Evolutionary conservation across 1,140 invertebrate genomes (phyloP), one percentile per base, ranked within the genome.

Genomic region (Plutomurus gul): DNA sequence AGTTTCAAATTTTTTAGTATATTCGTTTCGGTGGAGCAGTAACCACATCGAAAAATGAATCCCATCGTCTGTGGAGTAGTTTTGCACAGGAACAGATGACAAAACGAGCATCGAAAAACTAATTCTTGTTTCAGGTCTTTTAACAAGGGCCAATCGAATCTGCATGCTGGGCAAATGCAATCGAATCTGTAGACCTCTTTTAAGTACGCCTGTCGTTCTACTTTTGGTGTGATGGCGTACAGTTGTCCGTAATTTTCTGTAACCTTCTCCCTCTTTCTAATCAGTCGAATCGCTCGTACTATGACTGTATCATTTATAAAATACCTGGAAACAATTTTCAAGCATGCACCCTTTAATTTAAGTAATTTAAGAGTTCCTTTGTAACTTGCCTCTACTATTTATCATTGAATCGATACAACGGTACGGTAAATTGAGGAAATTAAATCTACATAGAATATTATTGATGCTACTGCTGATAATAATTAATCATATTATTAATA

Each of bases 231-330:
- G 30, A 91, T 89, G 1, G 93, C 94, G 86, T 94, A 97, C 74
- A 95, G 91, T 2, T 93, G 94, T 0, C 95, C 95, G 86, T 98
- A 98, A 86, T 97, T 97, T 86, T 98, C 96, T 27, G 91, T 91
- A 18, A 98, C 91, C 84, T 94, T 91, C 81, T 93, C 90, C 0
- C 93, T 94, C 77, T 89, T 88, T 80, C 89, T 89, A 71, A 95
- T 92, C 20, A 91, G 92, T 75, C 92, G 91, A 11, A 96, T 91
- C 1, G 94, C 91, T 81, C 92, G 89, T 0, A 94, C 91, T 25
- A 96, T 88, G 76, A 96, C 93, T 33, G 90, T 90, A 25, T 91
- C 92, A 22, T 93, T 93, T 37, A 92, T 88, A 84, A 94, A 96
- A 84, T 96, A 96, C 80, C 95, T 93, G 83, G 8, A 86, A 86